These are phyloP conservation scores for Tineola bisselliella DNA, from an alignment of 2,888 invertebrate species.

Conservation along the genomic window DNA sequence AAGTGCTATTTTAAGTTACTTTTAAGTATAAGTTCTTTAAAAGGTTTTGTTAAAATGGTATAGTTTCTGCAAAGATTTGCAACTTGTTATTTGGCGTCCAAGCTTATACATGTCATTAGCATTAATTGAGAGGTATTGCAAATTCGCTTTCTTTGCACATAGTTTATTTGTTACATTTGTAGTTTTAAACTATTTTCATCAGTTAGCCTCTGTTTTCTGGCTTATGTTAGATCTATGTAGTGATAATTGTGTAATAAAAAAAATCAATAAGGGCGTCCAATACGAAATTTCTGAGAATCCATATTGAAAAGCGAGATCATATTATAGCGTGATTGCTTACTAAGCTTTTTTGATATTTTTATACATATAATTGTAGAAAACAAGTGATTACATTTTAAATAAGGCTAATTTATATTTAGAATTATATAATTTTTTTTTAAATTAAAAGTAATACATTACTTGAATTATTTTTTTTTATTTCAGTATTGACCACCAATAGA, in stretches of 20 bases:
- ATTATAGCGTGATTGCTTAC: not conserved
- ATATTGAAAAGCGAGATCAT: not conserved
- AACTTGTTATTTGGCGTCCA: not conserved
- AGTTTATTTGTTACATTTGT: not conserved
- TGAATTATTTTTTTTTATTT: no score
- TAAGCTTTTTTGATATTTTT: not conserved
- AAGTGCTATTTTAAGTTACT: no score
- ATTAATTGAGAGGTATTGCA: not conserved
- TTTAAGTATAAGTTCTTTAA: not conserved
- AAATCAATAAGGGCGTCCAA: slow-evolving; percentile 2
- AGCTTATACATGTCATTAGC: slow-evolving; percentile 2
- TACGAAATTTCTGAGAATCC: not conserved
- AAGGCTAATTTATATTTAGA: not conserved
- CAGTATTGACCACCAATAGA: not conserved
- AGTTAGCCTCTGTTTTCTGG: not conserved
- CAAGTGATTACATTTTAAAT: no score
- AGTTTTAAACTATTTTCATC: not conserved
- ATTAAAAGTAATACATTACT: no score
- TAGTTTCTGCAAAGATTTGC: not conserved
- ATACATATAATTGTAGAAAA: not conserved
- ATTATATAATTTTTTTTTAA: no score
- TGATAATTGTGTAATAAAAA: not conserved
- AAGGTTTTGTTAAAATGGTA: not conserved
- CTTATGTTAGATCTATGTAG: not conserved
- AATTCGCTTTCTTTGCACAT: not conserved